Percentiles rank a stretch among this genome's conserved stretches.
Evolutionary conservation across 2,113 vertebrate species (phyloP).

Genomic region (Carassius gibelio): DNA sequence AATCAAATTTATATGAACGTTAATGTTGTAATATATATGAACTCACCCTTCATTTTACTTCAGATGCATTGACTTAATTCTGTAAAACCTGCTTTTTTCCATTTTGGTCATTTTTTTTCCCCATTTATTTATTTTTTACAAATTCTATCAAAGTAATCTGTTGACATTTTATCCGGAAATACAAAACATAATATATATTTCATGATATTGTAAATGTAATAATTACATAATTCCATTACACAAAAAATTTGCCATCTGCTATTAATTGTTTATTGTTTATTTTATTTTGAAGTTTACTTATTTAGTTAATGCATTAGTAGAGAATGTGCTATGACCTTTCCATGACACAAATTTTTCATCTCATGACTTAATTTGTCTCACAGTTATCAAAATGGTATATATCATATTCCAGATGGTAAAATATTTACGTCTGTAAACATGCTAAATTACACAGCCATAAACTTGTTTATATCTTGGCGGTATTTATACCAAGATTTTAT

Average conservation of each 20-base stretch:
- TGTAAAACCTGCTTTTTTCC: background rate
- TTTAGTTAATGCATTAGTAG: too few species aligned
- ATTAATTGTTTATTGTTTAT: background rate
- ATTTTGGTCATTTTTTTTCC: background rate
- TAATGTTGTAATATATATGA: background rate
- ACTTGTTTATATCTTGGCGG: constrained; percentile 55
- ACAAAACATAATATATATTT: background rate
- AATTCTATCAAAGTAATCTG: background rate
- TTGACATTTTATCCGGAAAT: background rate
- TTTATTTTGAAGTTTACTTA: background rate
- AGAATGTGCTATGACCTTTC: constrained; percentile 44
- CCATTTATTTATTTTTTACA: background rate
- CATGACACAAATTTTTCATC: constrained; percentile 17
- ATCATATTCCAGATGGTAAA: constrained; percentile 60
- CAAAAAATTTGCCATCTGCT: background rate
- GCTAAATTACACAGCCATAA: constrained; percentile 51
- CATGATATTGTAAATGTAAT: background rate
- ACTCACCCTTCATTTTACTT: background rate
- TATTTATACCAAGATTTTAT: constrained; percentile 50
- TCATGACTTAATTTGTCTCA: constrained; percentile 47
- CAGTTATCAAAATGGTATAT: constrained; percentile 45
- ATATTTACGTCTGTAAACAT: constrained; percentile 49
- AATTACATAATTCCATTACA: too few species aligned
- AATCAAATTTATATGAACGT: background rate
- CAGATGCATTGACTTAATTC: background rate